Base-by-base conservation (phyloP, 2,113 vertebrate genomes). In the Enhydra lutris region DNA sequence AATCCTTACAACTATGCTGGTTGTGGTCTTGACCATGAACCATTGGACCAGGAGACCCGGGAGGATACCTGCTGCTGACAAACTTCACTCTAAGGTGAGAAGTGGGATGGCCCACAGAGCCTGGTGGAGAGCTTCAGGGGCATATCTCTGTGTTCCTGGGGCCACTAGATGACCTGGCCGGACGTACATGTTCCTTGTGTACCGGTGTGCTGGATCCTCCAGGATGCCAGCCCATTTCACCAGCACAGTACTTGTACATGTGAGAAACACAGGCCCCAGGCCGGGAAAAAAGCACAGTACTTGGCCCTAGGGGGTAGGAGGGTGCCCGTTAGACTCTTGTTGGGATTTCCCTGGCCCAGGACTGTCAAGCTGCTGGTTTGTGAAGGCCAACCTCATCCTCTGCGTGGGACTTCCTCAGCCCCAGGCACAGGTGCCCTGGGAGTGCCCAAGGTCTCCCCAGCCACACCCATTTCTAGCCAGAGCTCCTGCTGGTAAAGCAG, bases 41-140 rank as follows among this genome's bases (percentile, higher is more conserved):
- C 14, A 23, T 1, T 50, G 1, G 3, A 7, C 8, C 17, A 4
- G n/a, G 31, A 71, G 29, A n/a, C 42, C 55, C 5, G 1, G 9
- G 84, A 29, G 47, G 78, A 57, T 47, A 26, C 18, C 13, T 65
- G 84, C 26, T 20, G 79, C 61, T 71, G 59, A 59, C 6, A 2
- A 84, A 12, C 79, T 9, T 21, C 39, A 36, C 1, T 7, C 24
- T 34, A 50, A 93, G n/a, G 78, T 57, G 36, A 89, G 36, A 65
- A 29, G 59, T 1, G 18, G 1, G 45, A 76, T 21, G 24, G 3
- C 61, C 34, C 50, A 20, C 36, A 31, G 87, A 45, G 4, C 47
- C 24, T 50, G 57, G 18, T 4, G 50, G 63, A 61, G 21, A 61
- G 21, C 52, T 31, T 65, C 61, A 65, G 50, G n/a, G 12, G 17